Evolutionary conservation across 2,888 invertebrate species (phyloP).

Genomic region (Rugalucina vietnamica): DNA sequence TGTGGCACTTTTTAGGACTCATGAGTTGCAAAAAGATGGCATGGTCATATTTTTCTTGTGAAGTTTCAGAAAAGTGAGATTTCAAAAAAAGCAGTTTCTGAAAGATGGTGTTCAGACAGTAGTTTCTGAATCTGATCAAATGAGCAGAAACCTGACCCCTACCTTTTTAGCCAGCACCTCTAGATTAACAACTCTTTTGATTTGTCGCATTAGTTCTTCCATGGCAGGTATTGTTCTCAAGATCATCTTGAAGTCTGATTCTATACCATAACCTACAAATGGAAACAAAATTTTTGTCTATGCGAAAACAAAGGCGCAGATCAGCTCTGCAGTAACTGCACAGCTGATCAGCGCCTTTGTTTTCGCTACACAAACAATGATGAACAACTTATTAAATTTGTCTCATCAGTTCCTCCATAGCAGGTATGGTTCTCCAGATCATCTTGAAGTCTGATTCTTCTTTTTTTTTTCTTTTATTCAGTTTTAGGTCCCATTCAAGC

Average conservation of each 20-base stretch:
- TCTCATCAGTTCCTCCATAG: conserved; percentile 67
- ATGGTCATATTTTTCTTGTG: too few relatives aligned
- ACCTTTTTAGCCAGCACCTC: conserved; percentile 75
- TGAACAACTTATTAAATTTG: conserved; percentile 73
- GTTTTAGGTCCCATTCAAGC: too few relatives aligned
- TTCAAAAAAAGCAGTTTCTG: too few relatives aligned
- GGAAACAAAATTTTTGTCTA: too few relatives aligned
- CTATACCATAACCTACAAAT: conserved; percentile 80
- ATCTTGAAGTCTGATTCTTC: conserved; percentile 80
- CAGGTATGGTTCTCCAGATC: conserved; percentile 76
- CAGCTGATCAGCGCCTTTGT: too few relatives aligned
- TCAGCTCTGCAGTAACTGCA: too few relatives aligned
- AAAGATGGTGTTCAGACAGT: too few relatives aligned
- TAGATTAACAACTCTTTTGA: conserved; percentile 75
- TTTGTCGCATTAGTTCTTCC: conserved; percentile 63
- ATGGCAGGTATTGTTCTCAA: conserved; percentile 75
- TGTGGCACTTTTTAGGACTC: too few relatives aligned
- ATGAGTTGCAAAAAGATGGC: too few relatives aligned
- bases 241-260: conserved; percentile 81
- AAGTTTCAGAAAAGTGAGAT: too few relatives aligned
- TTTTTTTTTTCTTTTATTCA: too few relatives aligned
- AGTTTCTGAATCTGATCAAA: not conserved
- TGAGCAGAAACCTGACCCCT: not conserved
- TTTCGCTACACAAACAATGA: not conserved
- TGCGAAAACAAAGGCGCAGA: too few relatives aligned